Evolutionary conservation across 2,113 vertebrate genomes (phyloP).

Genomic region (Struthio camelus): DNA sequence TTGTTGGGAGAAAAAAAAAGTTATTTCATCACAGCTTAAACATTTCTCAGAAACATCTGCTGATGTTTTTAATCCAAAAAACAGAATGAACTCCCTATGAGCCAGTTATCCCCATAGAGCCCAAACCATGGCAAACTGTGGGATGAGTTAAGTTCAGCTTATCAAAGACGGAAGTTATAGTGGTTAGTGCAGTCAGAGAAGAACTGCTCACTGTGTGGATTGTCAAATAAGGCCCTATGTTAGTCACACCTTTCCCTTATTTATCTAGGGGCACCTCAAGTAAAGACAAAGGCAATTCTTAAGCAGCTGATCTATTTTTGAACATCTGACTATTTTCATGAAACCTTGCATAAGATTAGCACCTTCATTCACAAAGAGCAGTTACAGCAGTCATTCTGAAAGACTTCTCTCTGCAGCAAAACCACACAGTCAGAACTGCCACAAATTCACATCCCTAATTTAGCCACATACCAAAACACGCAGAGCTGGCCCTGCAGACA

Average conservation of each 20-base stretch:
- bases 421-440: not conserved
- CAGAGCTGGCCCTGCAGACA: not conserved
- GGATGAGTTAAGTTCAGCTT: not conserved
- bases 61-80: slow-evolving; percentile 3
- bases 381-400: not conserved
- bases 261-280: not conserved
- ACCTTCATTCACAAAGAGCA: not conserved
- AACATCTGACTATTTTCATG: not conserved
- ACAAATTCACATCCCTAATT: not conserved
- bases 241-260: not conserved
- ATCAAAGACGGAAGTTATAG: not conserved
- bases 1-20: not conserved
- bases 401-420: not conserved
- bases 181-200: not conserved
- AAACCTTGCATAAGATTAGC: not conserved
- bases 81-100: not conserved
- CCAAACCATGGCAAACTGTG: not conserved
- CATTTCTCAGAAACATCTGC: not conserved
- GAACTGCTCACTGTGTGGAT: not conserved
- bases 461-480: not conserved
- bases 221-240: not conserved
- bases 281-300: not conserved
- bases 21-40: not conserved
- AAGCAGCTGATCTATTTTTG: not conserved
- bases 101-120: not conserved